These are phyloP conservation scores for Saccostrea cuccullata DNA, from an alignment of 1,140 invertebrate species.

Conservation along the genomic window DNA sequence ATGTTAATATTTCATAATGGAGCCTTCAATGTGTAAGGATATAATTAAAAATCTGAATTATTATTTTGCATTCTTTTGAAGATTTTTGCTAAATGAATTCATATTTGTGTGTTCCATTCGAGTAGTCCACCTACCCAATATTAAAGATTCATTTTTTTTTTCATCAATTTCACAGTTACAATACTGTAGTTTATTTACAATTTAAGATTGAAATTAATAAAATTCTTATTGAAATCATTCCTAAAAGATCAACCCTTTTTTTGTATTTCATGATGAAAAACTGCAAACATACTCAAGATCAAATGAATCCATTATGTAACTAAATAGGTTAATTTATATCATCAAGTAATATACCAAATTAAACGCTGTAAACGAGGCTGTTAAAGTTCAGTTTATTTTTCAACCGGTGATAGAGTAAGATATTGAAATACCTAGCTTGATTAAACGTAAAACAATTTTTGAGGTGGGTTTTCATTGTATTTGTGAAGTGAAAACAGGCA, in stretches of 20 bases:
- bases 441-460: conserved; percentile 21
- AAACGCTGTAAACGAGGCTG: not conserved
- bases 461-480: conserved; percentile 28
- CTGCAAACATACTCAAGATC: conserved; percentile 9
- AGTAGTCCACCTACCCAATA: not conserved
- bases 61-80: conserved; percentile 18
- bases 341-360: not conserved
- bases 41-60: conserved; percentile 30
- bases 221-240: conserved; percentile 3
- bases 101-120: conserved; percentile 2
- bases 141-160: conserved; percentile 24
- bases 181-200: not conserved
- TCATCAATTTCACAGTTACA: not conserved
- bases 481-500: conserved; percentile 26
- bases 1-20: conserved; percentile 33
- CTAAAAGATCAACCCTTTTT: not conserved
- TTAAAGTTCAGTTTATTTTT: not conserved
- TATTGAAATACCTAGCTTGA: not conserved
- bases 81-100: conserved; percentile 17
- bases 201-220: conserved; percentile 20
- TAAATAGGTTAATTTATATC: conserved; percentile 18
- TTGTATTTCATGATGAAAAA: not conserved
- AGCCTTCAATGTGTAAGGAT: conserved; percentile 5
- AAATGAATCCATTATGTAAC: conserved; percentile 30
- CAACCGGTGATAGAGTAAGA: not conserved